Conservation (phyloP, 2,113 vertebrate genomes). For the Hydrolagus affinis region DNA sequence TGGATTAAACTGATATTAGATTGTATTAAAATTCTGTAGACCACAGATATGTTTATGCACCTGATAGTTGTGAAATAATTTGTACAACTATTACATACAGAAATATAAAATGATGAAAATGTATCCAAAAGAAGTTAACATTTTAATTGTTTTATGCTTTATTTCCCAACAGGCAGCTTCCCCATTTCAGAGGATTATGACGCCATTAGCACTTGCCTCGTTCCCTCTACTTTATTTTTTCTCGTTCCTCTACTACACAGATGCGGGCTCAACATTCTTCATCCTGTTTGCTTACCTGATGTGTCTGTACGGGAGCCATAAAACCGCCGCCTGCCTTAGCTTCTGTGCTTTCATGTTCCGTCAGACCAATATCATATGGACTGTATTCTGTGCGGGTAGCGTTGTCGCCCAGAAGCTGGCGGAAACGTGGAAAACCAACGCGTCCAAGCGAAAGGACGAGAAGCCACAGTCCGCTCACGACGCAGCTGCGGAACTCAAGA, state of each 20-base stretch:
- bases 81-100: neutral
- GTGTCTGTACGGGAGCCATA: constrained; percentile 85
- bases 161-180: constrained; percentile 55
- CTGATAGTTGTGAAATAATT: neutral
- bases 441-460: constrained; percentile 76
- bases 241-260: constrained; percentile 95
- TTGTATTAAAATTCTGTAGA: too few relatives aligned
- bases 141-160: constrained; percentile 35
- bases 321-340: constrained; percentile 77
- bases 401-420: constrained; percentile 69
- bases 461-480: constrained; percentile 52
- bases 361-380: constrained; percentile 91
- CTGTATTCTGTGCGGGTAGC: constrained; percentile 77
- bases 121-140: neutral
- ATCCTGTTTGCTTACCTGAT: constrained; percentile 89
- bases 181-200: constrained; percentile 67
- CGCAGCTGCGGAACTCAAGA: constrained; percentile 53
- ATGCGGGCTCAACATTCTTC: constrained; percentile 88
- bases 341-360: constrained; percentile 84
- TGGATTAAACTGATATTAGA: too few relatives aligned
- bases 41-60: too few relatives aligned
- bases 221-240: constrained; percentile 96
- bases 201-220: constrained; percentile 67
- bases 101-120: neutral
- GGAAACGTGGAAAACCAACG: constrained; percentile 71